Base-by-base conservation (phyloP, 2,113 vertebrate species). In the Seriola aureovittata region DNA sequence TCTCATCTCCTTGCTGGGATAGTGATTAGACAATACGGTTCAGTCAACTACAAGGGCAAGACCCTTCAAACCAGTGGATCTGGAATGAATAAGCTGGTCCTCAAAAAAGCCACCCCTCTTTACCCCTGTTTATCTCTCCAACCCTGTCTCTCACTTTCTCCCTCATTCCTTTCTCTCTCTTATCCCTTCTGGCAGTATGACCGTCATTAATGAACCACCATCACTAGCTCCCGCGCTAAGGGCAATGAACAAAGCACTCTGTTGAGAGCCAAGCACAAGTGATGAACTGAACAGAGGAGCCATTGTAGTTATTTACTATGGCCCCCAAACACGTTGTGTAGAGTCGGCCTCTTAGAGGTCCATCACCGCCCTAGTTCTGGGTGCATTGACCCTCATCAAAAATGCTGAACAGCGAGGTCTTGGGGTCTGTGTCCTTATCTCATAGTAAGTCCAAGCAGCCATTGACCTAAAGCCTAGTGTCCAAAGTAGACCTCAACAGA, bases 211-310 rank as follows among this genome's bases (percentile, higher is more conserved):
- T 86, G 76, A 86, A 88, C 85, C 75, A 40, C 77, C 32, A n/a
- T 82, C 84, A 52, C 32, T 59, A 73, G 81, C 74, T 81, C 87
- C 80, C 42, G n/a, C 84, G 78, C 71, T 63, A 42, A 80, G 73
- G 38, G 46, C 66, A 19, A 16, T 71, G 77, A 89, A 92, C 88
- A 93, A 89, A 87, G 82, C 71, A 63, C 77, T 89, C 85, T 84
- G 81, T 93, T 93, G 67, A 87, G 78, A 87, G 71, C 77, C 54
- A n/a, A 75, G 69, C 71, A 64, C 75, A 81, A 83, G 73, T 29
- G 71, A 81, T 73, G 84, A 89, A 68, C 67, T 32, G 25, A 78
- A 93, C 82, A 91, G 86, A 88, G 68, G 38, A 75, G 80, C 81
- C 76, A 85, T 90, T 92, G 85, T 91, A 78, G 73, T 29, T n/a